Conservation (phyloP, 2,888 invertebrate species). For the Diarsia dahlii region DNA sequence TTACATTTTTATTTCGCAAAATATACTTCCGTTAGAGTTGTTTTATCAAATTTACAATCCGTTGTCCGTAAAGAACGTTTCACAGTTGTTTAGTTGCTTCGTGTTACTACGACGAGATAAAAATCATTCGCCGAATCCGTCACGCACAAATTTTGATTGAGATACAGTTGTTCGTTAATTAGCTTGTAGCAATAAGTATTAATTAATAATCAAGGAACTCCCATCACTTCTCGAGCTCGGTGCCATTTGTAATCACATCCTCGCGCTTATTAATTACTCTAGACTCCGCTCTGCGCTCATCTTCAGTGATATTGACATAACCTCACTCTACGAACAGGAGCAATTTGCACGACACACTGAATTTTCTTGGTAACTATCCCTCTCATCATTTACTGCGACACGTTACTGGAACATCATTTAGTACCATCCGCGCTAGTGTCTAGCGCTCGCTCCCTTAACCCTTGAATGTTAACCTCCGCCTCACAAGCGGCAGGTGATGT, state of each 20-base stretch:
- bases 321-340: neutral
- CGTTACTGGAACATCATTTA: neutral
- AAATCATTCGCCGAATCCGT: neutral
- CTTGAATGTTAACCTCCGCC: slow-evolving; percentile 24
- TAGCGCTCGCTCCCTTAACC: slow-evolving; percentile 10
- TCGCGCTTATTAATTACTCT: neutral
- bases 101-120: neutral
- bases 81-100: neutral
- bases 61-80: neutral
- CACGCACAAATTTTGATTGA: neutral
- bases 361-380: too few species aligned
- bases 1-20: slow-evolving; percentile 37
- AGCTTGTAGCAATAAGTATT: slow-evolving; percentile 18
- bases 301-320: neutral
- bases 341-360: neutral
- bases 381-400: neutral
- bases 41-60: slow-evolving; percentile 28
- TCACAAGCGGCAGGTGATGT: slow-evolving; percentile 19
- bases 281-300: neutral
- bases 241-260: slow-evolving; percentile 5
- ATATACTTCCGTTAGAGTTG: slow-evolving; percentile 15
- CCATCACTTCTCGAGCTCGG: neutral
- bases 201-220: slow-evolving; percentile 23
- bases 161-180: slow-evolving; percentile 10
- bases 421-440: neutral